Base-by-base conservation (phyloP, 2,888 invertebrate genomes). In the Pachymerium ferrugineum region DNA sequence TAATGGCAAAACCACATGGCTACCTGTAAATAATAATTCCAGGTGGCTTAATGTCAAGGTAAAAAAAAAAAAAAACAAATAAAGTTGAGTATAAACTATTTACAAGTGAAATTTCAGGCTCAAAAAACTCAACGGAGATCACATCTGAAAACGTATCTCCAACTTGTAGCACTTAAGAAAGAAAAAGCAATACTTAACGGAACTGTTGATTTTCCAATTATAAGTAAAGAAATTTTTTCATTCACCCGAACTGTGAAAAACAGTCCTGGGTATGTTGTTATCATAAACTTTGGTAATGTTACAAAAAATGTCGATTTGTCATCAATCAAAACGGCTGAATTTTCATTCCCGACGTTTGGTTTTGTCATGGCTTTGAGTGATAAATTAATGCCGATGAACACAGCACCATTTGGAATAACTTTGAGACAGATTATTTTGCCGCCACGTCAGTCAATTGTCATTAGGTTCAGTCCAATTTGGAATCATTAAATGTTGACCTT, bases 11-110 rank as follows among this genome's bases (percentile, higher is more conserved):
- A 79, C 78, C 0, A 87, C 89, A 0, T 91, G 91, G 90, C 80
- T 91, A 6, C 90, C 90, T 0, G 85, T 90, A 0, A 85, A 88
- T 75, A 80, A 85, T 0, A 88, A 90, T 79, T 90, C 86, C 79
- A 84, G 82, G 28, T 8, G 6, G 8, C 10, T 69, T 16, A 69
- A 69, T 25, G 69, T 28, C 28, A 29, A 69, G 12, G 69, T 69
- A 16, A 54, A 8, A 14, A 16, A 8, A 70, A 70, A 70, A 3
- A 30, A 70, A 67, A 16, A 4, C 19, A 28, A 67, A 67, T 19
- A 3, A 12, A 22, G 14, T 16, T 16, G 12, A 67, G 14, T 35
- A 14, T 54, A 8, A 14, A 14, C 62, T 16, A 8, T 16, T 54
- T 16, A n/a, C n/a, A n/a, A n/a, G n/a, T n/a, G n/a, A 8, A 69